These are phyloP conservation scores for Sipha flava DNA, from an alignment of 1,140 invertebrate species.

Conservation along the genomic window DNA sequence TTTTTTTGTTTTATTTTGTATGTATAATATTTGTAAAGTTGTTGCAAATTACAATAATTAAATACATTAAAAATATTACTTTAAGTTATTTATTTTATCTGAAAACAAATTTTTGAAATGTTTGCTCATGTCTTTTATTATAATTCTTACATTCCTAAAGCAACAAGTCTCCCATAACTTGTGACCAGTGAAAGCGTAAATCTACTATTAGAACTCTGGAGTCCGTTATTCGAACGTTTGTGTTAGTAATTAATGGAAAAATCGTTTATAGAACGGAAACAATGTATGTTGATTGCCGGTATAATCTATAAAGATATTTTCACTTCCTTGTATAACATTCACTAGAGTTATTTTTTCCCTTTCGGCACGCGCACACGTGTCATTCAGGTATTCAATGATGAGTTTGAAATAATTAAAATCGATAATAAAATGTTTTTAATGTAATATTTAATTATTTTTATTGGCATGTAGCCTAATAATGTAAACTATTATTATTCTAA, in stretches of 20 bases:
- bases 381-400: not conserved
- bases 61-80: too few species aligned
- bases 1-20: too few species aligned
- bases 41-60: too few species aligned
- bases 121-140: not conserved
- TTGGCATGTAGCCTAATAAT: not conserved
- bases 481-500: constrained; percentile 1
- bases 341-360: not conserved
- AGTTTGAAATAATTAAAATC: not conserved
- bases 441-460: not conserved
- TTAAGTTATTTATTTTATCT: too few species aligned
- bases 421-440: not conserved
- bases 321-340: not conserved
- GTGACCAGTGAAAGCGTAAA: constrained; percentile 6
- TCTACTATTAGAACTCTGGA: not conserved
- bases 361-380: not conserved
- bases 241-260: constrained; percentile 11
- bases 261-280: constrained; percentile 29
- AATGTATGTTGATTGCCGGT: not conserved
- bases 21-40: too few species aligned
- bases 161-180: not conserved
- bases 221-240: not conserved
- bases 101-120: too few species aligned
- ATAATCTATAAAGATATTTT: constrained; percentile 1
- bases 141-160: not conserved